These are phyloP conservation scores for Numenius arquata DNA, from an alignment of 2,113 vertebrate genomes.

Conservation along the genomic window DNA sequence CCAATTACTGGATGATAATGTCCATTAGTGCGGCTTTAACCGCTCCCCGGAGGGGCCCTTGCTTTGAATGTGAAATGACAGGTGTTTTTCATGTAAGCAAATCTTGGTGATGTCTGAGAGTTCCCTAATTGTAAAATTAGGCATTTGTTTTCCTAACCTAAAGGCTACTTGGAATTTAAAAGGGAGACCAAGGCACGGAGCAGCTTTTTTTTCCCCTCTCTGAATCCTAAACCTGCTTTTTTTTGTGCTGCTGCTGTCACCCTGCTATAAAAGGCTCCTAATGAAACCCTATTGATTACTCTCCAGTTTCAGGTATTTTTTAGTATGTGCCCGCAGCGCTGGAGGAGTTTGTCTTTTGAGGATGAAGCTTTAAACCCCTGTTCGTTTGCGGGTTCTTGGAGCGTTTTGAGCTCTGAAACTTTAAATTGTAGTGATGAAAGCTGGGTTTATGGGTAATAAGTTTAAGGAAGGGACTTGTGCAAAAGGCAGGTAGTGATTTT, in stretches of 20 bases:
- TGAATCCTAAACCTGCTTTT: neutral
- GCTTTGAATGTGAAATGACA: neutral
- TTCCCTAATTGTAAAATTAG: constrained; percentile 24
- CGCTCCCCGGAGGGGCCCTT: neutral
- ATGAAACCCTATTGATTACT: neutral
- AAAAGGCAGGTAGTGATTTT: neutral
- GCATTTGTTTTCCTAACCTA: neutral
- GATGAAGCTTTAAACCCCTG: neutral
- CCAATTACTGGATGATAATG: neutral
- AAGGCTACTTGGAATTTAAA: neutral
- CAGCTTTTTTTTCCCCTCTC: neutral
- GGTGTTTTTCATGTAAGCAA: neutral
- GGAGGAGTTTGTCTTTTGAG: neutral
- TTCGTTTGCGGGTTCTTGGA: neutral
- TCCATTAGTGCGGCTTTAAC: neutral
- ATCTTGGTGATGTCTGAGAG: neutral
- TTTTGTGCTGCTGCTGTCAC: neutral
- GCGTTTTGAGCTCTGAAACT: neutral
- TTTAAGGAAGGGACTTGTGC: neutral
- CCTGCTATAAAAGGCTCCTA: neutral
- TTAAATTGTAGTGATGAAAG: neutral
- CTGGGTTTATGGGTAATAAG: neutral
- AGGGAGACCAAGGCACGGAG: neutral
- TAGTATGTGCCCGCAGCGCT: neutral
- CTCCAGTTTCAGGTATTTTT: neutral